These are phyloP conservation scores for Conomelus anceps DNA, from an alignment of 2,888 invertebrate genomes.

Conservation along the genomic window DNA sequence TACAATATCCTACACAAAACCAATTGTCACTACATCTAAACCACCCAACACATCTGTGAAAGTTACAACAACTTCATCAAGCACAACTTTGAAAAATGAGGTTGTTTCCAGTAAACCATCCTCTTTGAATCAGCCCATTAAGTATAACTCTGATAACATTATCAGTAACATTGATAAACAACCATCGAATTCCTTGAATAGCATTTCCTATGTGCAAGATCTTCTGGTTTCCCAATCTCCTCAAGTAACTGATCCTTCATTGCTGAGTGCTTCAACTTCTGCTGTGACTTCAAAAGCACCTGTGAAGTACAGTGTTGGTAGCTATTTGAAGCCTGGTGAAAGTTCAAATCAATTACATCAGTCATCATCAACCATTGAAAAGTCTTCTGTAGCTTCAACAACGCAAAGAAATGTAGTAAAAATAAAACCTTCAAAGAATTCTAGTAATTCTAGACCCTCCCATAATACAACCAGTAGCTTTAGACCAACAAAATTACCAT, in stretches of 20 bases:
- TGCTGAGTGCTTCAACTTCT: background rate
- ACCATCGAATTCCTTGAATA: background rate
- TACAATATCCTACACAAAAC: slow-evolving; percentile 2
- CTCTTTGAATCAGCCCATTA: background rate
- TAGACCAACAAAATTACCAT: background rate
- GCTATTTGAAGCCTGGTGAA: background rate
- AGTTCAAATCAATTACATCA: background rate
- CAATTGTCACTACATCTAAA: slow-evolving; percentile 3
- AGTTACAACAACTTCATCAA: background rate
- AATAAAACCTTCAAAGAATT: background rate
- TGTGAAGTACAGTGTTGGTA: background rate
- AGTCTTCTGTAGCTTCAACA: background rate
- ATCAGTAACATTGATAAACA: background rate
- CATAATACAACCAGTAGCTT: background rate
- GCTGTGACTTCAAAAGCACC: background rate
- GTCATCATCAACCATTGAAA: background rate
- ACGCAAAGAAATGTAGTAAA: background rate
- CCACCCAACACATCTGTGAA: background rate
- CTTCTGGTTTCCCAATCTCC: background rate
- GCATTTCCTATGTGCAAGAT: background rate
- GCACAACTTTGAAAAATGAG: background rate
- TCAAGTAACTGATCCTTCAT: background rate
- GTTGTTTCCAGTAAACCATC: background rate
- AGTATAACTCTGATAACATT: background rate
- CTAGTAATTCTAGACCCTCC: background rate